Conservation (phyloP, 1,140 invertebrate species). For the Popillia japonica region DNA sequence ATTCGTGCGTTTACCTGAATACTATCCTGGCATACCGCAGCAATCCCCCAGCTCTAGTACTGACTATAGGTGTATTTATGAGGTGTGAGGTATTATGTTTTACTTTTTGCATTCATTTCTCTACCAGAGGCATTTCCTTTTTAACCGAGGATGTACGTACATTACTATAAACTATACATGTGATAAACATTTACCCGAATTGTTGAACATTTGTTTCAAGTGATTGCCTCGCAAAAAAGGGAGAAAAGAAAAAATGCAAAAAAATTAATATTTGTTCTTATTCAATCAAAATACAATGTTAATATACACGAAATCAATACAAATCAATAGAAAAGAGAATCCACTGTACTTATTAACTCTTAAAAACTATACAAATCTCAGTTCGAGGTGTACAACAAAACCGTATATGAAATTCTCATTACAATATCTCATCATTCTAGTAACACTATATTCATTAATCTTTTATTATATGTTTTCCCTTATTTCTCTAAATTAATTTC, state of each 20-base stretch:
- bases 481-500: not conserved
- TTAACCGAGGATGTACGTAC: no score
- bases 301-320: constrained; percentile 33
- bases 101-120: no score
- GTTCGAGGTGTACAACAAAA: not conserved
- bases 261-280: constrained; percentile 16
- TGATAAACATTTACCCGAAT: no score
- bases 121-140: no score
- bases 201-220: no score
- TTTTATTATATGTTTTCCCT: not conserved
- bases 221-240: no score
- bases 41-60: no score
- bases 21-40: no score
- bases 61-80: no score
- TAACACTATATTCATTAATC: not conserved
- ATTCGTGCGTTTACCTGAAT: no score
- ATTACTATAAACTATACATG: no score
- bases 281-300: constrained; percentile 29
- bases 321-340: constrained; percentile 28
- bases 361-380: not conserved
- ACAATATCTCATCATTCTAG: not conserved
- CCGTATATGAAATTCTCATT: not conserved
- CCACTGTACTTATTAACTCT: constrained; percentile 22
- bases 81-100: no score
- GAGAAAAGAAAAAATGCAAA: not conserved